Evolutionary conservation across 2,113 vertebrate species (phyloP).

Genomic region (Tragelaphus scriptus): DNA sequence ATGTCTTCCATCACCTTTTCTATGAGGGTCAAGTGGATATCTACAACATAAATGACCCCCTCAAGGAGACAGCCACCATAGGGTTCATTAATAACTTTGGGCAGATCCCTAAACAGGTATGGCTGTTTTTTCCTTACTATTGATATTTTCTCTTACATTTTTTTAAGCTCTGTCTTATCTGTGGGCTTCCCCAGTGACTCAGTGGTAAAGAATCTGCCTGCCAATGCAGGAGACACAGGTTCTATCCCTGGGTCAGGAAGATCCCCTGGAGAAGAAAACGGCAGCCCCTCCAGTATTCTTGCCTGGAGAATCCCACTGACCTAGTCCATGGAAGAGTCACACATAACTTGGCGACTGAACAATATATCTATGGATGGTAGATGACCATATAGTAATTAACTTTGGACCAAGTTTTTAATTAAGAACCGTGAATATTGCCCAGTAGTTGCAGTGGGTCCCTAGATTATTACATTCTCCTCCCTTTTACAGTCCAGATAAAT

Average conservation of each 20-base stretch:
- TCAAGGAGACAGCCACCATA: slow-evolving; percentile 98
- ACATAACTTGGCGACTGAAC: background rate
- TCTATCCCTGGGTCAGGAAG: background rate
- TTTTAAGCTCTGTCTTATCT: background rate
- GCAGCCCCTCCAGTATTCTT: background rate
- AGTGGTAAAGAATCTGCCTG: background rate
- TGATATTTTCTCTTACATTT: background rate
- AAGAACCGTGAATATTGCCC: background rate
- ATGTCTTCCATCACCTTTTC: slow-evolving; percentile 99
- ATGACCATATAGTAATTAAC: background rate
- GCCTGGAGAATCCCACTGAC: background rate
- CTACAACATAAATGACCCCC: slow-evolving; percentile 98
- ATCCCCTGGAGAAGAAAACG: background rate
- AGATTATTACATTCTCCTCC: background rate
- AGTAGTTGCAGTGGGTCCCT: background rate
- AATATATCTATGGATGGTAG: background rate
- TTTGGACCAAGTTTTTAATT: background rate
- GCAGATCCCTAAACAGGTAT: slow-evolving; percentile 98
- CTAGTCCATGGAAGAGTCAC: background rate
- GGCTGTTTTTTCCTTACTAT: background rate
- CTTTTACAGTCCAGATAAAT: background rate
- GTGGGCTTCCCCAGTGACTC: background rate
- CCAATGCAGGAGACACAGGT: background rate
- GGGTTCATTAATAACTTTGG: slow-evolving; percentile 99
- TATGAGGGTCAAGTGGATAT: slow-evolving; percentile 99